phyloP scores from a whole-genome alignment of 2,113 vertebrate species.

The Butorides virescens region DNA sequence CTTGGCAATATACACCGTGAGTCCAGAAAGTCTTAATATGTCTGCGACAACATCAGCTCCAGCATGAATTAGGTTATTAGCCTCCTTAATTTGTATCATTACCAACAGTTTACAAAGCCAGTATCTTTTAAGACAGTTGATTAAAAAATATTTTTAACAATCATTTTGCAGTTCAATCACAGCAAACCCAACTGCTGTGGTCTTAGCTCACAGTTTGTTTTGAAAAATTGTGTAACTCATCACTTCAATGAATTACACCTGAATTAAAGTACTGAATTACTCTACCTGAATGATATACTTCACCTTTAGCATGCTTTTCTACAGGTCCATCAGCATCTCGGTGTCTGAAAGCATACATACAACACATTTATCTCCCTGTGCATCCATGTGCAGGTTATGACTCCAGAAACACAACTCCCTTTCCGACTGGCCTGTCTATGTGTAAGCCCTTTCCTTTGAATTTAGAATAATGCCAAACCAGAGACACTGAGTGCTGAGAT shows the following conservation, averaged over 20 bases:
- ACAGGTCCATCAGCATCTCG: not conserved
- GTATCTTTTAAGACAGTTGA: not conserved
- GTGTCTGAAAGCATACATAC: not conserved
- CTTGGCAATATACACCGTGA: not conserved
- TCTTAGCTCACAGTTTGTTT: not conserved
- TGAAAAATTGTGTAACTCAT: not conserved
- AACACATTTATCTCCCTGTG: not conserved
- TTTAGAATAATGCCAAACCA: not conserved
- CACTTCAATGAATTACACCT: not conserved
- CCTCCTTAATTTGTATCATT: conserved; percentile 4
- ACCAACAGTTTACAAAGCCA: not conserved
- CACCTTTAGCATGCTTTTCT: not conserved
- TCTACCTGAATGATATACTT: not conserved
- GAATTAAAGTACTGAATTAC: not conserved
- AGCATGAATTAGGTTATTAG: not conserved
- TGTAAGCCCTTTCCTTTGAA: not conserved
- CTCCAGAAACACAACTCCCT: not conserved
- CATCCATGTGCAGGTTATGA: not conserved
- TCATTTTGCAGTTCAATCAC: not conserved
- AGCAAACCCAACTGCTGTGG: not conserved
- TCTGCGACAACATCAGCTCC: not conserved
- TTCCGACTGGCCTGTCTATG: not conserved
- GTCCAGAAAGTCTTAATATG: not conserved
- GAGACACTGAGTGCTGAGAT: not conserved
- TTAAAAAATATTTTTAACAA: conserved; percentile 8